These are phyloP conservation scores for Premnoplex brunnescens DNA, from an alignment of 2,797 vertebrate genomes.

Conservation along the genomic window DNA sequence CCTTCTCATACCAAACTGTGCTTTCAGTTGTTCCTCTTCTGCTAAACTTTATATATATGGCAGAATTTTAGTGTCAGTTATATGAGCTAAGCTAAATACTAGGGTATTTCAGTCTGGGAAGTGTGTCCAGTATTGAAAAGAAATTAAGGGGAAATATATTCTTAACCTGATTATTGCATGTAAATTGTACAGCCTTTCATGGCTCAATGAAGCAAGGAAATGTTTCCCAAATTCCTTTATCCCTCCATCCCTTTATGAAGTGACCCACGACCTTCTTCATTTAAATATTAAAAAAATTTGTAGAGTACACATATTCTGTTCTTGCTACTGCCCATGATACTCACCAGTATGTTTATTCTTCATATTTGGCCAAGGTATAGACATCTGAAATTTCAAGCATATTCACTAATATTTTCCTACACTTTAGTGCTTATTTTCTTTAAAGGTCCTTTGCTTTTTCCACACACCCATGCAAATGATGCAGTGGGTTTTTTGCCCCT, in stretches of 20 bases:
- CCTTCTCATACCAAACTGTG: background rate
- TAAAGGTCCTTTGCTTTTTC: background rate
- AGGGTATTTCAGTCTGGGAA: background rate
- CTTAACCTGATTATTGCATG: background rate
- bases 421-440: background rate
- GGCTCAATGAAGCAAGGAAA: background rate
- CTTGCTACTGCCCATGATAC: background rate
- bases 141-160: background rate
- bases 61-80: background rate
- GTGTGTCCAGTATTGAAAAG: background rate
- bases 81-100: background rate
- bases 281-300: background rate
- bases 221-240: background rate
- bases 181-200: background rate
- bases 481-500: background rate
- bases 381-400: background rate
- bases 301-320: fast-evolving
- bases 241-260: fast-evolving
- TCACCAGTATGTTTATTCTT: background rate
- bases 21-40: background rate
- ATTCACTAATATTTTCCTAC: background rate
- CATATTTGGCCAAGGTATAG: background rate
- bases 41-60: background rate
- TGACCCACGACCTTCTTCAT: background rate
- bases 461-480: background rate